These are phyloP conservation scores for Stegodyphus dumicola DNA, from an alignment of 1,140 invertebrate genomes.

Conservation along the genomic window DNA sequence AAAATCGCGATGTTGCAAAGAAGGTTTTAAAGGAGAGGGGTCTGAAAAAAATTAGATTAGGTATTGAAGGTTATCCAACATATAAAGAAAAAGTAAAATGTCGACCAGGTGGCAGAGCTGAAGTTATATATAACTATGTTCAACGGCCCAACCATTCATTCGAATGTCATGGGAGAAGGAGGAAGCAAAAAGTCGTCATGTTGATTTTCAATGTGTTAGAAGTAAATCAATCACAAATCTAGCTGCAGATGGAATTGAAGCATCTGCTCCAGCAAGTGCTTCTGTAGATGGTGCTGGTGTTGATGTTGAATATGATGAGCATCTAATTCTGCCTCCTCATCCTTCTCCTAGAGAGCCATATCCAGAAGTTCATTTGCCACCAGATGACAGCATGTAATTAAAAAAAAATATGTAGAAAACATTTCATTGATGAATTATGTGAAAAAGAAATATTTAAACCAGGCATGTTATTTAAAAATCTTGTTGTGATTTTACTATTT, in stretches of 20 bases:
- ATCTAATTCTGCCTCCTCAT: constrained; percentile 67
- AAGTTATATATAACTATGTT: constrained; percentile 99
- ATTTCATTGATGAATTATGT: no score
- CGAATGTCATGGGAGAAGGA: constrained; percentile 99
- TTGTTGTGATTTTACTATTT: no score
- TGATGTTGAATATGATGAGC: constrained; percentile 63
- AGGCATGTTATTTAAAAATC: no score
- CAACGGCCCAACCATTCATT: constrained; percentile 99
- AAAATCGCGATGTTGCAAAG: constrained; percentile 99
- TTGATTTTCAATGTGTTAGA: constrained; percentile 97
- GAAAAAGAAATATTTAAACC: no score
- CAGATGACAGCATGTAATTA: constrained; percentile 63
- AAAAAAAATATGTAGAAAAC: no score
- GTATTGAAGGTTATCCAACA: constrained; percentile 99
- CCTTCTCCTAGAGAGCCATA: constrained; percentile 70
- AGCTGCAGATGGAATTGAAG: constrained; percentile 78
- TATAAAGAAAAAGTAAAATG: constrained; percentile 94
- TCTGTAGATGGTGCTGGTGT: constrained; percentile 62
- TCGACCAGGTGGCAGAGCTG: constrained; percentile 71
- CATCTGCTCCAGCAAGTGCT: constrained; percentile 38
- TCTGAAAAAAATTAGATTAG: constrained; percentile 97
- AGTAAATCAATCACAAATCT: constrained; percentile 94
- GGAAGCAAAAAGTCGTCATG: constrained; percentile 97
- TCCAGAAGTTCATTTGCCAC: constrained; percentile 68
- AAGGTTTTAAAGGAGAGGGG: constrained; percentile 95